A percentile compares a stretch with the other conserved stretches of the same genome.
phyloP scores from a whole-genome alignment of 2,888 invertebrate genomes.

The Cheilosia pagana region DNA sequence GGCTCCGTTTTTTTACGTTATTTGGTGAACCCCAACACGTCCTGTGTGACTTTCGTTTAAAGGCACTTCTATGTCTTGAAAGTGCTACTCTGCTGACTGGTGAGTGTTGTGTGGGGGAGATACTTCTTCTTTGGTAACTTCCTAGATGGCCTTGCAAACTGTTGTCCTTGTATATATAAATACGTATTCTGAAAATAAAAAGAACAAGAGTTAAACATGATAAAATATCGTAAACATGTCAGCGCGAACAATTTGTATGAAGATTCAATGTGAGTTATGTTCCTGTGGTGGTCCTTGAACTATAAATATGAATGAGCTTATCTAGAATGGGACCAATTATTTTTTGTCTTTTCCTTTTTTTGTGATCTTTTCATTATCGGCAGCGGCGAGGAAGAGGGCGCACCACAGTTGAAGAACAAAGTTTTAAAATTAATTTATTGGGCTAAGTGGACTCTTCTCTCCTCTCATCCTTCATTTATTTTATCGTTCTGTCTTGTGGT shows the following conservation, averaged over 20 bases:
- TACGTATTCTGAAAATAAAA: constrained; percentile 44
- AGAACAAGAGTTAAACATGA: constrained; percentile 58
- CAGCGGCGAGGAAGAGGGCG: neutral
- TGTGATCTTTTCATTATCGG: constrained; percentile 9
- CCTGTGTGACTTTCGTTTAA: constrained; percentile 70
- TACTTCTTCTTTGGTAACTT: constrained; percentile 11
- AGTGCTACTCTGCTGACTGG: constrained; percentile 57
- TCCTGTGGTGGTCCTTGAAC: constrained; percentile 42
- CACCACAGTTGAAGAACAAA: constrained; percentile 35
- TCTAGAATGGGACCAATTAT: constrained; percentile 46
- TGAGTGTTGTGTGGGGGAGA: constrained; percentile 22
- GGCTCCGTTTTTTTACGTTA: neutral
- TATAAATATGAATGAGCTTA: constrained; percentile 30
- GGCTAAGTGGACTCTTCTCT: constrained; percentile 44
- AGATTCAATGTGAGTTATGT: constrained; percentile 17
- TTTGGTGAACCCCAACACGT: constrained; percentile 50
- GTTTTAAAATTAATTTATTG: constrained; percentile 60
- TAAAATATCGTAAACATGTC: constrained; percentile 71
- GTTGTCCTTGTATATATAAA: constrained; percentile 27
- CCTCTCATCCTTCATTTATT: constrained; percentile 60
- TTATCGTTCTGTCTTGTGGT: constrained; percentile 20
- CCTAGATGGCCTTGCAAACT: constrained; percentile 50
- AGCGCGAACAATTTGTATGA: constrained; percentile 26
- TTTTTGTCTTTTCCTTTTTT: constrained; percentile 24
- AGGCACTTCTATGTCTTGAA: constrained; percentile 51